Evolutionary conservation across 2,797 vertebrate species (phyloP).

Genomic region (Paedocypris micromegethes): DNA sequence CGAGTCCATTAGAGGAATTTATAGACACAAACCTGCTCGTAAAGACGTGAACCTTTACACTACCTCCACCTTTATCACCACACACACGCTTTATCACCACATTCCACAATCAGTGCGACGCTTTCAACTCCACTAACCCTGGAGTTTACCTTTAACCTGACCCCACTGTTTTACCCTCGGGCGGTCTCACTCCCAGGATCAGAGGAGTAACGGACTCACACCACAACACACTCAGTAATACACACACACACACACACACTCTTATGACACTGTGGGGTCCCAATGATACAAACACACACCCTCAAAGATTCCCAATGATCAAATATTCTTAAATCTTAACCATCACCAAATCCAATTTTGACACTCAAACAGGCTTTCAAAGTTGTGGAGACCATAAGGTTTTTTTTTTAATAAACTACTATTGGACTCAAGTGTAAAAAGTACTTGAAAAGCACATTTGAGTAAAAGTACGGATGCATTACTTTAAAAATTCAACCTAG

Average conservation of each 20-base stretch:
- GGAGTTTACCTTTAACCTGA: slow-evolving; percentile 46
- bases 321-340: no score
- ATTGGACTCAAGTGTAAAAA: no score
- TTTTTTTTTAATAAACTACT: no score
- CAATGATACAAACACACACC: background rate
- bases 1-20: slow-evolving; percentile 2
- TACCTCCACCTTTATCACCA: slow-evolving; percentile 6
- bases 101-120: slow-evolving; percentile 47
- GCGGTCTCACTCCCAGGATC: slow-evolving; percentile 29
- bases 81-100: slow-evolving; percentile 27
- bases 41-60: slow-evolving; percentile 6
- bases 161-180: slow-evolving; percentile 32
- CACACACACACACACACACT: slow-evolving; percentile 11
- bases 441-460: no score
- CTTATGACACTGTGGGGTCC: no score
- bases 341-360: no score
- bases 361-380: no score
- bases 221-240: slow-evolving; percentile 24
- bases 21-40: slow-evolving; percentile 5
- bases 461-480: no score
- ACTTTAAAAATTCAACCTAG: no score
- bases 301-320: no score
- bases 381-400: no score
- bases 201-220: slow-evolving; percentile 22
- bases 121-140: slow-evolving; percentile 43